A percentile compares a stretch with the other conserved stretches of the same genome.
These are phyloP conservation scores for Pyrrhosoma nymphula DNA, from an alignment of 2,888 invertebrate species.

Conservation along the genomic window DNA sequence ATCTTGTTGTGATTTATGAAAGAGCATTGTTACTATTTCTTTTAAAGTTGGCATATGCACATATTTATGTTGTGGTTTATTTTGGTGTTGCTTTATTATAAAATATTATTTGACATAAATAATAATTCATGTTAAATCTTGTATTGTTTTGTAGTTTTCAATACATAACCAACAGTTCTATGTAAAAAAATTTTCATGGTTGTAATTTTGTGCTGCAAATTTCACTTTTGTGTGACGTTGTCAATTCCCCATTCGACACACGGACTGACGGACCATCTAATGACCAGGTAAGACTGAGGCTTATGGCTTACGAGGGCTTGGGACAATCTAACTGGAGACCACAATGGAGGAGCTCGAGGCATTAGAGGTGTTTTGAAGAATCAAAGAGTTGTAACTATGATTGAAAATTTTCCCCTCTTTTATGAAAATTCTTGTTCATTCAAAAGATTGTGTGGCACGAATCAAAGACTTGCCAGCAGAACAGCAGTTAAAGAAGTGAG, in stretches of 20 bases:
- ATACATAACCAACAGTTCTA: conserved; percentile 42
- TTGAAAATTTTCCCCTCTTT: neutral
- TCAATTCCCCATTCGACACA: conserved; percentile 39
- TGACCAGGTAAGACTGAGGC: conserved; percentile 58
- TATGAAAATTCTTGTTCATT: neutral
- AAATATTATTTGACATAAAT: conserved; percentile 59
- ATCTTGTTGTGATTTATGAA: conserved; percentile 58
- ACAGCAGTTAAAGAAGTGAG: too few relatives aligned
- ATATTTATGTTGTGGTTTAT: conserved; percentile 65
- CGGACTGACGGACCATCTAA: conserved; percentile 46
- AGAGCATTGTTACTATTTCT: conserved; percentile 54
- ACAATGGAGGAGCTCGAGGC: neutral
- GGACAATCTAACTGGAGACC: neutral
- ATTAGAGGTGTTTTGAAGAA: neutral
- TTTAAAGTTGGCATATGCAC: conserved; percentile 51
- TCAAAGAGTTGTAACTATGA: neutral
- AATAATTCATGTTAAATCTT: conserved; percentile 61
- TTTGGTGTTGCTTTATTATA: conserved; percentile 60
- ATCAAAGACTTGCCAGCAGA: neutral
- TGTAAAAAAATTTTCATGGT: conserved; percentile 42
- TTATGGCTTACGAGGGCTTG: neutral
- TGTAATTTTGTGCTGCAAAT: conserved; percentile 16
- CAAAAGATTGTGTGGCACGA: too few relatives aligned
- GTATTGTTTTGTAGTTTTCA: conserved; percentile 66
- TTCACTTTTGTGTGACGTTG: conserved; percentile 13